Evolutionary conservation across 2,113 vertebrate genomes (phyloP), one percentile per base, ranked within the genome.

Genomic region (Tapirus terrestris): DNA sequence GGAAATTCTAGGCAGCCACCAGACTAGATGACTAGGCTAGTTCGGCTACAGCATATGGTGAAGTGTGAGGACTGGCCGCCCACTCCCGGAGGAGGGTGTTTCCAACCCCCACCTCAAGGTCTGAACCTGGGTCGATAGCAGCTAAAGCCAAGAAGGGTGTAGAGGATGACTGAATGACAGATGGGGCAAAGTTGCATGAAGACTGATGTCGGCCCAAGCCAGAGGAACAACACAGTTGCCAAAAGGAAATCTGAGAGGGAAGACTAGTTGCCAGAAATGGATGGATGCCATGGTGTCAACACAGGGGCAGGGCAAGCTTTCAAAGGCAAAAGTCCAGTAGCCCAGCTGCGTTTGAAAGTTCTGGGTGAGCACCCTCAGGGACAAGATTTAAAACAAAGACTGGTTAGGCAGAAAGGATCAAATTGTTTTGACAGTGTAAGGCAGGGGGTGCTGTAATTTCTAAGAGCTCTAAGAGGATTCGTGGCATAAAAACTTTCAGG

Each of bases 171-270:
- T 67, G 27, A 91, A 82, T 93, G 95, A 95, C 95, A 89, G 77
- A 94, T 18, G 17, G 94, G 48, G 43, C 79, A 83, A 85, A 79
- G 79, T 80, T 4, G 9, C 63, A 17, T 39, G n/a, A 75, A 81
- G 45, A 79, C 45, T 88, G 75, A 94, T 83, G 56, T 94, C 1
- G 0, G 51, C 68, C 51, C 86, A 84, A 48, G 80, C 83, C 12
- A 72, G 67, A 81, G 61, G 33, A 94, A 65, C 53, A 80, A 8
- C 51, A 56, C 51, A 51, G 3, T n/a, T 70, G 93, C 96, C 94
- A 94, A 79, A 96, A 97, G 83, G 84, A 97, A 98, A 97, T 95
- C 31, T 96, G 68, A 97, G 92, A 84, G 79, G 68, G 79, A 86
- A 96, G 80, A 75, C 90, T 33, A 83, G 92, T 85, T 82, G 94